These are phyloP conservation scores for Strigamia maritima DNA, from an alignment of 2,888 invertebrate genomes.

Conservation along the genomic window DNA sequence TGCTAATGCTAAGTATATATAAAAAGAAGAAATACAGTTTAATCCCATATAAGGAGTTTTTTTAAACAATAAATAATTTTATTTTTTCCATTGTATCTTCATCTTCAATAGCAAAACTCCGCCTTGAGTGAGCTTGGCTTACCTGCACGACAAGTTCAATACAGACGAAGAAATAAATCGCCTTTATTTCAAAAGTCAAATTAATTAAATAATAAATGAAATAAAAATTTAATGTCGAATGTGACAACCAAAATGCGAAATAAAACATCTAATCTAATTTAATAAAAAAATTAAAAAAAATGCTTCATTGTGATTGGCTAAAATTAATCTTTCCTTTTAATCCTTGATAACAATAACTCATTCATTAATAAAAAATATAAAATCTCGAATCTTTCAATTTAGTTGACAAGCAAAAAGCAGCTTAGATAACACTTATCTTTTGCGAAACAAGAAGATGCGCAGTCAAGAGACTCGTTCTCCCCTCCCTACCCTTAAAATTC, in stretches of 20 bases:
- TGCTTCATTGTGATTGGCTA: not conserved
- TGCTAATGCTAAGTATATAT: too few relatives aligned
- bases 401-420: not conserved
- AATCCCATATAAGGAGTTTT: too few relatives aligned
- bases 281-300: not conserved
- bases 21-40: too few relatives aligned
- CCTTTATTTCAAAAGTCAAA: not conserved
- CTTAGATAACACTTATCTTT: conserved; percentile 6
- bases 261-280: not conserved
- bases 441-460: not conserved
- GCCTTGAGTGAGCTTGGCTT: not conserved
- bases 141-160: not conserved
- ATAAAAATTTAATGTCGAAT: not conserved
- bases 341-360: too few relatives aligned
- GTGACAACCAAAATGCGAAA: not conserved
- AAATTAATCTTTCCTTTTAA: too few relatives aligned
- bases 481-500: not conserved
- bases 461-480: not conserved
- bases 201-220: not conserved
- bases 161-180: not conserved
- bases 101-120: not conserved
- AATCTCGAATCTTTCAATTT: not conserved
- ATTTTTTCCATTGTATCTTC: not conserved
- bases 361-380: conserved; percentile 1
- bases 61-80: too few relatives aligned